Evolutionary conservation across 2,888 invertebrate species (phyloP), one percentile per base, ranked within the genome.

Genomic region (Thereva nobilitata): DNA sequence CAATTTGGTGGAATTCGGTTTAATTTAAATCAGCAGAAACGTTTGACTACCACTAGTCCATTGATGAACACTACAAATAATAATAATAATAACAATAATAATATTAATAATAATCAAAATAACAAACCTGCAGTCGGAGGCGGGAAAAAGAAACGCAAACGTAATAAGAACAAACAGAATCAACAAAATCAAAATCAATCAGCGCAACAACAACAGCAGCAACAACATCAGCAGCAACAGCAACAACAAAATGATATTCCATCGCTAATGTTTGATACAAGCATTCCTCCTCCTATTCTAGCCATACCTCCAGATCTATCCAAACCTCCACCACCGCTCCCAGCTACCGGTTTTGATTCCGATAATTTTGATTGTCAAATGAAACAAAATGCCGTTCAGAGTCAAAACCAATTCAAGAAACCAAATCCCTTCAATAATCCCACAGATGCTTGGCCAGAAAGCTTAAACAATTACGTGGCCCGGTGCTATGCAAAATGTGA

Each of bases 401-500:
- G 67, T 57, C 79, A 68, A 81, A 82, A 75, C 79, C 80, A 69
- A 23, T 66, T 66, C 34, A 79, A 79, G 66, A 77, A 78, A 72
- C 75, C 81, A 38, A 78, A 80, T 73, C 76, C 78, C 23, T 82
- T 83, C 64, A 82, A 82, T 71, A 85, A 84, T 74, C 85, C 87
- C 4, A 85, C 86, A 8, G 89, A 88, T 72, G 85, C 87, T 57
- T 92, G 91, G 91, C 92, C 92, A 1, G 88, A 90, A 70, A 88
- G 89, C 72, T 82, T 92, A 54, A 90, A 91, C 79, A 87, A 90
- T 74, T 98, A 96, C 82, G 95, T 97, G 10, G 90, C 92, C 76
- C 87, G 93, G 71, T 95, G 97, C 76, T 97, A 96, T 83, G 89
- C 90, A 54, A 93, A 94, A 80, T 96, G 95, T 76, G 88, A 88